Base-by-base conservation (phyloP, 1,140 invertebrate species). In the Daktulosphaira vitifoliae region DNA sequence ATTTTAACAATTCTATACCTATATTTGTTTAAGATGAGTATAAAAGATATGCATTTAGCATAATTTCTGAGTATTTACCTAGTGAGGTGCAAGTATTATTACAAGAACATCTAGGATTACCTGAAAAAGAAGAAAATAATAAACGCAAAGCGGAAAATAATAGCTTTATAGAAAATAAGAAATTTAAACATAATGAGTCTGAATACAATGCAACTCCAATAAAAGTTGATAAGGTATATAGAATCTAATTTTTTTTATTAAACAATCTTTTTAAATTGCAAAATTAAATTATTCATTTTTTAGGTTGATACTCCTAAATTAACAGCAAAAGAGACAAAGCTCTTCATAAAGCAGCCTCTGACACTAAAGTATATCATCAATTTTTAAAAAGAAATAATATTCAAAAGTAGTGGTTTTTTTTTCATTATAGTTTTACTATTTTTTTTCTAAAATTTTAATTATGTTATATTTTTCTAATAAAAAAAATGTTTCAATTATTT, bases 31-130 rank as follows among this genome's bases (percentile, higher is more conserved):
- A n/a, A 81, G 83, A 84, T 65, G 75, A 77, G 65, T 86, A 84
- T 70, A 71, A 84, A 48, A 81, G 80, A 73, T 86, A 85, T 74
- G 83, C 84, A 9, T 79, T 80, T 73, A 84, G 83, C 59, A 81
- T 87, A 50, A 75, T 87, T 42, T 82, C 81, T 4, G 84, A 86
- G 72, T 87, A 87, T 72, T 75, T 87, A 29, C 75, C 81, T 69
- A 81, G 84, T 50, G 81, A 86, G 72, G 73, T 86, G 20, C 76
- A 79, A 65, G 76, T 80, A 67, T 79, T 80, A 70, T 74, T 87
- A 48, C 75, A 81, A 33, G 78, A 81, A 65, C 76, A 77, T 72
- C 78, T 85, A 62, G 79, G 84, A 69, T 77, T 86, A 65, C 78
- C 81, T 22, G 78, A 81, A 52, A 50, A 33, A 16, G 46, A 33